Evolutionary conservation across 2,797 vertebrate species (phyloP).

Genomic region (Typhlichthys eigenmanni): DNA sequence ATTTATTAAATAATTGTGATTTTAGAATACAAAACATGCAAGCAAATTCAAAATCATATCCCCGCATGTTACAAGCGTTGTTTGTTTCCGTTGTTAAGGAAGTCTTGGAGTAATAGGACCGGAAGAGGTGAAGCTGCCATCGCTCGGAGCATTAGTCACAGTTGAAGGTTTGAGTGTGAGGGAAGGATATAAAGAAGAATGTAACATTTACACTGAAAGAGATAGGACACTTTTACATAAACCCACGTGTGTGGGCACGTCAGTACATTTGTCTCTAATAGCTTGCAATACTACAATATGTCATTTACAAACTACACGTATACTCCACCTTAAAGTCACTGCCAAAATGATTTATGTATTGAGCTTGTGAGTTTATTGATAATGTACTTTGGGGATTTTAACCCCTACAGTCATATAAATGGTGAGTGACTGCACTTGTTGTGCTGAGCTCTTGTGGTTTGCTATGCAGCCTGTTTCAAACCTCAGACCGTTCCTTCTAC

Average conservation of each 20-base stretch:
- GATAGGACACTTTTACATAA: background rate
- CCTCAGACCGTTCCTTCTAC: constrained; percentile 21
- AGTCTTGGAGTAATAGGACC: constrained; percentile 6
- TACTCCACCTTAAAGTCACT: too few relatives aligned
- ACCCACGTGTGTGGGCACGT: background rate
- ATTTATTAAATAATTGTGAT: too few relatives aligned
- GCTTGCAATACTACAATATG: background rate
- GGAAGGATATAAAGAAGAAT: background rate
- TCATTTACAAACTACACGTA: too few relatives aligned
- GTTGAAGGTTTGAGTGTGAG: background rate
- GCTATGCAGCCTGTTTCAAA: constrained; percentile 16
- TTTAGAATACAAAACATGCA: background rate
- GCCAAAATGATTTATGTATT: too few relatives aligned
- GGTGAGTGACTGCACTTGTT: constrained; percentile 30
- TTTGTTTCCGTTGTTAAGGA: constrained; percentile 5
- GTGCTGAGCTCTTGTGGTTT: constrained; percentile 52
- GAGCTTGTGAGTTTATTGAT: too few relatives aligned
- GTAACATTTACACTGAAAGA: too few relatives aligned
- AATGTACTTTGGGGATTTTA: too few relatives aligned
- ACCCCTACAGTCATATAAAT: background rate
- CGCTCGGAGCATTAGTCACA: background rate
- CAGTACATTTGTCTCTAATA: background rate
- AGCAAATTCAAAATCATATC: background rate
- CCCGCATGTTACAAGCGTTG: constrained; percentile 1
- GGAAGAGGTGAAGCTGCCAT: constrained; percentile 3